Conservation (phyloP, 2,113 vertebrate species). For the Chlamydotis undulata region DNA sequence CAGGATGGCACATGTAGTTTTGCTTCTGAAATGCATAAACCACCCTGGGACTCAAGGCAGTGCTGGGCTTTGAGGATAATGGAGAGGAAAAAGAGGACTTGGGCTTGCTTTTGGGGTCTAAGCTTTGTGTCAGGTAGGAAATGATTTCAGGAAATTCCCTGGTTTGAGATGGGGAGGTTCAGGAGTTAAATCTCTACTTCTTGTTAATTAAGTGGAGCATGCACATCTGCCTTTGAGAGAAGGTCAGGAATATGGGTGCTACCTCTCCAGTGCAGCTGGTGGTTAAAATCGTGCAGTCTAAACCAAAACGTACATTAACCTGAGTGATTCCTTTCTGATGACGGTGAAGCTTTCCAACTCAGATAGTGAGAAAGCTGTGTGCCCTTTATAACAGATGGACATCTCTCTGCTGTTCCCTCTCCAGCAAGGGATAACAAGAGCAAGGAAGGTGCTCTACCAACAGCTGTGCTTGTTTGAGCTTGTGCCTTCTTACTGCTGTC, state of each 20-base stretch:
- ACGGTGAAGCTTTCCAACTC: neutral
- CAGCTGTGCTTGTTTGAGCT: neutral
- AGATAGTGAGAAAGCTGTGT: neutral
- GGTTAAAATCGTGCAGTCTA: neutral
- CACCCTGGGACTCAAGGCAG: neutral
- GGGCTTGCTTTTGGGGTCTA: neutral
- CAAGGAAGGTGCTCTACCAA: neutral
- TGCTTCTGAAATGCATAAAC: neutral
- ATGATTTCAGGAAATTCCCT: neutral
- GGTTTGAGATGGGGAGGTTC: neutral
- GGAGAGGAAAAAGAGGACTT: neutral
- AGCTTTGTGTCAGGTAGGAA: neutral
- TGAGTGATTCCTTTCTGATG: neutral
- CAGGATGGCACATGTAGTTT: neutral
- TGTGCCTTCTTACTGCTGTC: neutral
- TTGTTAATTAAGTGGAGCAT: neutral
- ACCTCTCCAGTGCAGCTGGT: neutral
- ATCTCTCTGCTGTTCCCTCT: neutral
- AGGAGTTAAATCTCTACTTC: neutral
- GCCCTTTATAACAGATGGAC: neutral
- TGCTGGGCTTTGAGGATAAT: neutral
- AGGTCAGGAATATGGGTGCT: neutral
- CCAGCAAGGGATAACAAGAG: rapidly evolving
- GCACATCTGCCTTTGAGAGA: neutral
- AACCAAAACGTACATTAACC: neutral